Evolutionary conservation across 2,113 vertebrate species (phyloP).

Genomic region (Nematolebias whitei): DNA sequence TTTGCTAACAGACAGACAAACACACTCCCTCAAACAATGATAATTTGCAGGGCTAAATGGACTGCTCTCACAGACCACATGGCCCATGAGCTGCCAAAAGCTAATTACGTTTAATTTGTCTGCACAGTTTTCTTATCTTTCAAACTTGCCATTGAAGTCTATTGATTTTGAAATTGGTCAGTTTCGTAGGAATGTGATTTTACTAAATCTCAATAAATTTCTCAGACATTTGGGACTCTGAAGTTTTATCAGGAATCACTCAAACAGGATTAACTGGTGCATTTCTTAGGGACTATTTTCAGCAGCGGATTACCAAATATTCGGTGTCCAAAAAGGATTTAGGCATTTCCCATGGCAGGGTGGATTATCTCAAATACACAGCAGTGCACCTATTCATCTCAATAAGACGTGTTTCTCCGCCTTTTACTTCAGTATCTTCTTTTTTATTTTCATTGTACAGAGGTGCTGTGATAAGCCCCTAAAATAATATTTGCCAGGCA

Average conservation of each 20-base stretch:
- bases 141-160: too few species aligned
- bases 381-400: background rate
- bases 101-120: too few species aligned
- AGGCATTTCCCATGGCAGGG: constrained; percentile 2
- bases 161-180: constrained; percentile 2
- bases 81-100: too few species aligned
- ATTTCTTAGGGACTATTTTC: constrained; percentile 22
- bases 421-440: background rate
- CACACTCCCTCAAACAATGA: too few species aligned
- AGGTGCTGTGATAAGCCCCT: background rate
- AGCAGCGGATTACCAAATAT: background rate
- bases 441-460: background rate
- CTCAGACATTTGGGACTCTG: background rate
- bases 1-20: too few species aligned
- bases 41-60: too few species aligned
- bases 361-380: constrained; percentile 10
- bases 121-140: too few species aligned
- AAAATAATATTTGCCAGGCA: background rate
- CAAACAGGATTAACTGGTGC: constrained; percentile 5
- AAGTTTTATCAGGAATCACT: background rate
- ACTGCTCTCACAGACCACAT: too few species aligned
- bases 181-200: background rate
- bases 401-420: background rate
- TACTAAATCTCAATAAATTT: background rate
- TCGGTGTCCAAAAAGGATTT: constrained; percentile 14